These are phyloP conservation scores for Intellagama lesueurii DNA, from an alignment of 2,797 vertebrate species.

Conservation along the genomic window DNA sequence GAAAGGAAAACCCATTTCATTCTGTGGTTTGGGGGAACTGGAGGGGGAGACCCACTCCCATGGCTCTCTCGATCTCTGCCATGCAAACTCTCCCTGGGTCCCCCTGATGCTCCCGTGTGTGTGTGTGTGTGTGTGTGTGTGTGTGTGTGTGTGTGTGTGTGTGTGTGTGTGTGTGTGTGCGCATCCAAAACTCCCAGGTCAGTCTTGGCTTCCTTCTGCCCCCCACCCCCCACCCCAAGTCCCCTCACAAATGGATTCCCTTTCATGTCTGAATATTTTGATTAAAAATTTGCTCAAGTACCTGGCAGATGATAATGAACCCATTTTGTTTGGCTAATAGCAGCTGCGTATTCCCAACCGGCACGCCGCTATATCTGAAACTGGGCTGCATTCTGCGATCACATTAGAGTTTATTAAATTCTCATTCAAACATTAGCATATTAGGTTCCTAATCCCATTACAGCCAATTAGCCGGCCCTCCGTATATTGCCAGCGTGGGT, in stretches of 20 bases:
- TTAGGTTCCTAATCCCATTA: slow-evolving; percentile 56
- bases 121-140: no score
- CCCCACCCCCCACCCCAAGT: not conserved
- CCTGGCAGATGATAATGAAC: not conserved
- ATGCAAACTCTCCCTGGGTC: no score
- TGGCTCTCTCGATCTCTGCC: no score
- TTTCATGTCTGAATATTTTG: not conserved
- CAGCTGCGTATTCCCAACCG: not conserved
- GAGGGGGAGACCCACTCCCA: no score
- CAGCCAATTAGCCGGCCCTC: slow-evolving; percentile 38
- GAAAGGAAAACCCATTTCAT: no score
- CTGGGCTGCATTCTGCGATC: not conserved
- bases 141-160: no score
- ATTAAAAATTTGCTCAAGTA: slow-evolving; percentile 7
- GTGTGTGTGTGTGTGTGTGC: no score
- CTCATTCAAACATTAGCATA: slow-evolving; percentile 25
- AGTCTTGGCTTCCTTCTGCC: no score
- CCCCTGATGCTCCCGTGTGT: no score
- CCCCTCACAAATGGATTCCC: fast-evolving
- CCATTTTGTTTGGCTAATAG: not conserved
- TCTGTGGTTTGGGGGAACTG: no score
- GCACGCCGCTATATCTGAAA: not conserved
- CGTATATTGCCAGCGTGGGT: not conserved
- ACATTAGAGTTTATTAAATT: slow-evolving; percentile 56
- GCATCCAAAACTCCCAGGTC: no score